These are phyloP conservation scores for Amblyopsis rosae DNA, from an alignment of 2,113 vertebrate species.

Conservation along the genomic window DNA sequence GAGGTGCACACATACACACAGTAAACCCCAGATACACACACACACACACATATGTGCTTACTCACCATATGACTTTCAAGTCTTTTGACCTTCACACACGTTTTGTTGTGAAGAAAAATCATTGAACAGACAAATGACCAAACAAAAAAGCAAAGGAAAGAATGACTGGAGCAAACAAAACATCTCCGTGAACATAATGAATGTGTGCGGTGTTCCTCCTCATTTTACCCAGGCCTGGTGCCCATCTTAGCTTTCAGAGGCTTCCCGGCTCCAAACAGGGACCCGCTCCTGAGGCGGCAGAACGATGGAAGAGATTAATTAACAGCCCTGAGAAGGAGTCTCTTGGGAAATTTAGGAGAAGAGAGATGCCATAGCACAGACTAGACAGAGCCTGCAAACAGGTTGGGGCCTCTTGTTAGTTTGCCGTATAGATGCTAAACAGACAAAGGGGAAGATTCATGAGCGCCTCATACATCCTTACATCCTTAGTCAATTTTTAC, in stretches of 20 bases:
- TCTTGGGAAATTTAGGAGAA: slow-evolving; percentile 25
- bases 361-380: slow-evolving; percentile 18
- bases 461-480: slow-evolving; percentile 11
- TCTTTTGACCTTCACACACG: background rate
- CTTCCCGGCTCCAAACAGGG: background rate
- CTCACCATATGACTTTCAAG: background rate
- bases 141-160: too few species aligned
- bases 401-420: slow-evolving; percentile 33
- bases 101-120: background rate
- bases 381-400: slow-evolving; percentile 21
- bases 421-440: slow-evolving; percentile 3
- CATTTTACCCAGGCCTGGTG: background rate
- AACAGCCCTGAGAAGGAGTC: slow-evolving; percentile 37
- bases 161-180: too few species aligned
- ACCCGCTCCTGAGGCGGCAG: slow-evolving; percentile 21
- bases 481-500: slow-evolving; percentile 3
- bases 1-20: slow-evolving; percentile 1
- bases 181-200: background rate
- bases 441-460: slow-evolving; percentile 18
- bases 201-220: background rate
- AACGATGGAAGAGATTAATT: slow-evolving; percentile 50
- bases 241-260: slow-evolving; percentile 19
- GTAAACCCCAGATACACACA: background rate
- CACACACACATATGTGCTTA: background rate
- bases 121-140: too few species aligned